Conservation (phyloP, 2,888 invertebrate species). For the Apodemia mormo region DNA sequence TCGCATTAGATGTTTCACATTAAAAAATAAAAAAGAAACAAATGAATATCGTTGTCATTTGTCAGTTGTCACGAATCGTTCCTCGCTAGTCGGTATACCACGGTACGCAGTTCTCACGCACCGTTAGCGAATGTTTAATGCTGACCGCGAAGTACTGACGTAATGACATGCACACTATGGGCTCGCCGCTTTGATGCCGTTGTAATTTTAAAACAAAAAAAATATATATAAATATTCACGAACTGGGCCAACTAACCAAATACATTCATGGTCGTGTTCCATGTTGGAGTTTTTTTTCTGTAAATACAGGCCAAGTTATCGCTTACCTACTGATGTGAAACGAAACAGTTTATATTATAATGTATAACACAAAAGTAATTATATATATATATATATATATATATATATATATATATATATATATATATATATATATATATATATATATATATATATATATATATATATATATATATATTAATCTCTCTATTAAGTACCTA, state of each 20-base stretch:
- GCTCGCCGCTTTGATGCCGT: constrained; percentile 27
- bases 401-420: no score
- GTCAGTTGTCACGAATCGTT: not conserved
- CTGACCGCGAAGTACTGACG: constrained; percentile 62
- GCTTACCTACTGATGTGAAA: not conserved
- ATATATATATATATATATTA: no score
- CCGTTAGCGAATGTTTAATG: constrained; percentile 72
- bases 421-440: no score
- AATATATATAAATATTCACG: constrained; percentile 14
- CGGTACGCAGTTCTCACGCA: constrained; percentile 42
- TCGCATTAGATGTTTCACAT: not conserved
- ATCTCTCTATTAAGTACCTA: no score
- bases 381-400: no score
- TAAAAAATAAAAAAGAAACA: not conserved
- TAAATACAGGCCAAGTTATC: not conserved
- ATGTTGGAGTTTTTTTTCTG: constrained; percentile 11
- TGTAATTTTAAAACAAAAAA: constrained; percentile 17
- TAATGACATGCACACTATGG: constrained; percentile 62
- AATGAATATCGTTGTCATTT: not conserved
- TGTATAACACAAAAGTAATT: no score
- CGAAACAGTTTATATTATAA: not conserved
- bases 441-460: no score
- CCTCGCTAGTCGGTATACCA: constrained; percentile 35
- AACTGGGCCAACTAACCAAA: constrained; percentile 23
- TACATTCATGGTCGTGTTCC: constrained; percentile 14